These are phyloP conservation scores for Hemiprocne comata DNA, from an alignment of 2,113 vertebrate genomes.

Conservation along the genomic window DNA sequence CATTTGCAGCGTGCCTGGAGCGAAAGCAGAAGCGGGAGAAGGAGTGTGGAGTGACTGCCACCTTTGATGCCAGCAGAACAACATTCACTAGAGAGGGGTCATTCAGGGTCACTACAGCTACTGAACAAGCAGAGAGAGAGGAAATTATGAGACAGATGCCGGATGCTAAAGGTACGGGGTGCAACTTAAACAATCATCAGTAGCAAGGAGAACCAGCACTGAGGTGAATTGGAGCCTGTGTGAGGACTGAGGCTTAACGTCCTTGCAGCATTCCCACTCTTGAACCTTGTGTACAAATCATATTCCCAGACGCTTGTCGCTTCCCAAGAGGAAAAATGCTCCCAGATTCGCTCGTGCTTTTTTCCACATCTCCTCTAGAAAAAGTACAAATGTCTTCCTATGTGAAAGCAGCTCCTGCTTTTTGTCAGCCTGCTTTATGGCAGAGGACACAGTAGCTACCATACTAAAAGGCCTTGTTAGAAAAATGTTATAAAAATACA, in stretches of 20 bases:
- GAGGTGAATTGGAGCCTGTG: not conserved
- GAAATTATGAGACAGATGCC: conserved; percentile 96
- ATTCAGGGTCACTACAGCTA: conserved; percentile 95
- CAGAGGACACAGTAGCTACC: not conserved
- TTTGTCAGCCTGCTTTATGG: not conserved
- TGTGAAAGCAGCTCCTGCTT: not conserved
- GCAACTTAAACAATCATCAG: not conserved
- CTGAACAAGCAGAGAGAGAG: conserved; percentile 95
- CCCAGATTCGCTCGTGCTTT: not conserved
- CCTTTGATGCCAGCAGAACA: conserved; percentile 97
- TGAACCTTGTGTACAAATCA: not conserved
- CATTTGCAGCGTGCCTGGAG: conserved; percentile 96
- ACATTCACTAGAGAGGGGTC: conserved; percentile 98
- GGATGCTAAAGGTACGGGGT: conserved; percentile 87
- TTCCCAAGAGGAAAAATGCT: not conserved
- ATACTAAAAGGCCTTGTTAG: not conserved
- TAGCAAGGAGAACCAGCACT: not conserved
- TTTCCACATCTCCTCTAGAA: not conserved
- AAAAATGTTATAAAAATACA: not conserved
- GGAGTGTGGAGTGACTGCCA: conserved; percentile 98
- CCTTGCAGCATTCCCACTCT: not conserved
- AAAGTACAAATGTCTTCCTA: not conserved
- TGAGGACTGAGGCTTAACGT: not conserved
- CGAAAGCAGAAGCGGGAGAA: conserved; percentile 98
- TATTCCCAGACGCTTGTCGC: not conserved